Conservation (phyloP, 2,797 vertebrate genomes). For the Danio jaintianensis region DNA sequence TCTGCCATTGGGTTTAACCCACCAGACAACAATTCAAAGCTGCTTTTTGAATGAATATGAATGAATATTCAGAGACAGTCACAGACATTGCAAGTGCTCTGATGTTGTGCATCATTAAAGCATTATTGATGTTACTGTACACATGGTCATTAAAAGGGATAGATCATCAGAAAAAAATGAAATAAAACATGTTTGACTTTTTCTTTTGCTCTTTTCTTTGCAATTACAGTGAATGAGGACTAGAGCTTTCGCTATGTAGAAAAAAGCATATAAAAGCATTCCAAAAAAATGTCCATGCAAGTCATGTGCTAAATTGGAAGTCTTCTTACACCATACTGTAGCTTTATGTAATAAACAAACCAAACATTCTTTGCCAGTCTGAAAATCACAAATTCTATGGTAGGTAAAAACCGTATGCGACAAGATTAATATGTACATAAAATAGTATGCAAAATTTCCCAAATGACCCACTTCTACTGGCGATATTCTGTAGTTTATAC, state of each 20-base stretch:
- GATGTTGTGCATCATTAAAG: background rate
- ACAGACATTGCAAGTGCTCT: background rate
- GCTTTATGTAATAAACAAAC: background rate
- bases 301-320: background rate
- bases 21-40: background rate
- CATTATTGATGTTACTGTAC: constrained; percentile 3
- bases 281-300: background rate
- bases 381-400: background rate
- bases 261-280: background rate
- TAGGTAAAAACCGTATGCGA: no score
- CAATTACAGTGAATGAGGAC: background rate
- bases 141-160: background rate
- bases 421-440: no score
- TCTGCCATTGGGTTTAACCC: background rate
- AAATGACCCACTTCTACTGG: no score
- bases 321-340: background rate
- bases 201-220: background rate
- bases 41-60: constrained; percentile 1
- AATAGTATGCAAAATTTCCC: no score
- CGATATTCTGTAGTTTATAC: no score
- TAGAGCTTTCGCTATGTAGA: no score
- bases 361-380: background rate
- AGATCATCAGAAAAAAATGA: background rate
- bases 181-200: background rate
- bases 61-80: no score